These are phyloP conservation scores for Salpingus planirostris DNA, from an alignment of 2,888 invertebrate genomes.

Conservation along the genomic window DNA sequence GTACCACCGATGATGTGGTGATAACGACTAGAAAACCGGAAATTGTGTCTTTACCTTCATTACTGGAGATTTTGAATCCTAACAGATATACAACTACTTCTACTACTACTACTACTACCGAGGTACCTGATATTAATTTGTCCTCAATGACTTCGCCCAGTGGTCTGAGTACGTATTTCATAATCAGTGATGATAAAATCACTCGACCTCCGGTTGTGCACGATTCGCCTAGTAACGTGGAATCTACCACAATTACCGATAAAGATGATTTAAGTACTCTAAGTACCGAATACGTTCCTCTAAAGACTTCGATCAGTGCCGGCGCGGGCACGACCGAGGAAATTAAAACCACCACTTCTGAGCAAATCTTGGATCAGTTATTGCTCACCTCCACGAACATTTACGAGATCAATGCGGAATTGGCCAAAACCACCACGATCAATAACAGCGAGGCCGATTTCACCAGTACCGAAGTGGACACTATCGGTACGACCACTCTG, in stretches of 20 bases:
- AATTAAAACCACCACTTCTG: conserved; percentile 16
- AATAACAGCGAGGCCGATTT: conserved; percentile 12
- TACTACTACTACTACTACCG: conserved; percentile 5
- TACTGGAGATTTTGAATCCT: not conserved
- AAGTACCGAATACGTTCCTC: conserved; percentile 12
- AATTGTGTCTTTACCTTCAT: not conserved
- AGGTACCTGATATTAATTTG: not conserved
- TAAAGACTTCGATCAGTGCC: too few relatives aligned
- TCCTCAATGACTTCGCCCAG: conserved; percentile 4
- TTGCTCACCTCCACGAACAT: conserved; percentile 32
- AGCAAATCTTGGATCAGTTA: conserved; percentile 32
- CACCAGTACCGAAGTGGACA: conserved; percentile 8
- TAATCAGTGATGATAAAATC: conserved; percentile 3
- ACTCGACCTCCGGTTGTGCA: too few relatives aligned
- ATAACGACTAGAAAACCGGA: too few relatives aligned
- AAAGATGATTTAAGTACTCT: conserved; percentile 15
- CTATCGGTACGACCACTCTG: conserved; percentile 3
- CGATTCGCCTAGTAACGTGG: not conserved
- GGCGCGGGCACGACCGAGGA: not conserved
- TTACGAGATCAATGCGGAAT: conserved; percentile 34
- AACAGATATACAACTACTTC: conserved; percentile 3
- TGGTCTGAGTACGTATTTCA: conserved; percentile 9
- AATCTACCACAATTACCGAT: not conserved
- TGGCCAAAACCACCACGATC: conserved; percentile 13
- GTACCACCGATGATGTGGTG: too few relatives aligned